Conservation (phyloP, 2,888 invertebrate species). For the Lasius fuliginosus region DNA sequence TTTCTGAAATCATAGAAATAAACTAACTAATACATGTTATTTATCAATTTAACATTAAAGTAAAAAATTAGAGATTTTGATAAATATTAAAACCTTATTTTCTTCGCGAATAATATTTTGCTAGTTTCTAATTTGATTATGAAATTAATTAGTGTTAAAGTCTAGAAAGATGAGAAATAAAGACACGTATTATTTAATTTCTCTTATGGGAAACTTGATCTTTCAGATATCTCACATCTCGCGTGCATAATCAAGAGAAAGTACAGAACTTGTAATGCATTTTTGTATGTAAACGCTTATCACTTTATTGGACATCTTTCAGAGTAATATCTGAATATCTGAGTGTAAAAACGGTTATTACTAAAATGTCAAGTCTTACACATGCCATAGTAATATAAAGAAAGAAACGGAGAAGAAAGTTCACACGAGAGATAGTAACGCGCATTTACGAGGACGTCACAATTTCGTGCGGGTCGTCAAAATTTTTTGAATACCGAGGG, state of each 20-base stretch:
- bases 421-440: neutral
- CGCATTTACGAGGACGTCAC: conserved; percentile 58
- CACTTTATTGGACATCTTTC: conserved; percentile 25
- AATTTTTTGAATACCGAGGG: conserved; percentile 48
- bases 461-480: conserved; percentile 36
- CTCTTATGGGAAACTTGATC: neutral
- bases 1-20: neutral
- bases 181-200: neutral
- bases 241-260: conserved; percentile 26
- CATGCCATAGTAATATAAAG: neutral
- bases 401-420: conserved; percentile 13
- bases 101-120: neutral
- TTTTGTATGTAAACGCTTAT: conserved; percentile 30
- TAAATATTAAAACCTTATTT: neutral
- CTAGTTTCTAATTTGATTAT: neutral
- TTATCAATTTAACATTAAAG: neutral
- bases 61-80: neutral
- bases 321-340: conserved; percentile 4
- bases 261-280: neutral
- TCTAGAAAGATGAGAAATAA: neutral
- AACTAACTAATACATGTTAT: neutral
- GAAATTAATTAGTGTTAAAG: neutral
- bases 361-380: neutral
- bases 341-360: neutral
- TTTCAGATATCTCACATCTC: neutral